Evolutionary conservation across 2,113 vertebrate genomes (phyloP).

Genomic region (Lutjanus erythropterus): DNA sequence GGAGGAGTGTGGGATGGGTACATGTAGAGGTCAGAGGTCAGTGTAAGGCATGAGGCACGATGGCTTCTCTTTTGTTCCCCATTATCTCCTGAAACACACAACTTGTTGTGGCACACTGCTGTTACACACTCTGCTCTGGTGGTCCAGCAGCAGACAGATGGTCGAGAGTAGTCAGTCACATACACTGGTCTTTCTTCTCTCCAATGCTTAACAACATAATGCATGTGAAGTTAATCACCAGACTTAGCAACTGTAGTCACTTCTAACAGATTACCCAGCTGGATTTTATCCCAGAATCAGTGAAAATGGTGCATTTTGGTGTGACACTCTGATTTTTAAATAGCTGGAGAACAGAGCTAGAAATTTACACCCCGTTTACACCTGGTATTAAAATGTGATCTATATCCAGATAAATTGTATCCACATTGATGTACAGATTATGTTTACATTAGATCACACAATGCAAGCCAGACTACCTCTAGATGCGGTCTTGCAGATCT

Average conservation of each 20-base stretch:
- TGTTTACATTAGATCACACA: too few species aligned
- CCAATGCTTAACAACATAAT: neutral
- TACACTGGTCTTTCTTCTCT: constrained; percentile 14
- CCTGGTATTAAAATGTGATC: too few species aligned
- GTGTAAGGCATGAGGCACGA: constrained; percentile 24
- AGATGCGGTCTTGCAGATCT: too few species aligned
- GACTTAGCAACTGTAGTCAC: neutral
- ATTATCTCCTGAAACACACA: constrained; percentile 74
- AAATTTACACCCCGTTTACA: too few species aligned
- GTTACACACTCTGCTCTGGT: constrained; percentile 51
- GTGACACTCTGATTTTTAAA: neutral
- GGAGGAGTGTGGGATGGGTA: constrained; percentile 11
- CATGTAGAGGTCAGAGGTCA: constrained; percentile 41
- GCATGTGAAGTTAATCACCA: constrained; percentile 15
- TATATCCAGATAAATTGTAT: too few species aligned
- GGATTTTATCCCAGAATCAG: neutral
- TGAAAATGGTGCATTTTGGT: neutral
- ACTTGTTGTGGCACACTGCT: constrained; percentile 22
- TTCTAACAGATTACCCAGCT: neutral
- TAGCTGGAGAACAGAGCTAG: neutral
- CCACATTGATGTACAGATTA: too few species aligned
- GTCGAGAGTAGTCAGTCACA: constrained; percentile 27
- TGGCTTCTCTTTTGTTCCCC: constrained; percentile 61
- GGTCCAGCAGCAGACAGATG: constrained; percentile 67
- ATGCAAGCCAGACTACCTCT: too few species aligned